Base-by-base conservation (phyloP, 1,140 invertebrate genomes). In the Spodoptera frugiperda region DNA sequence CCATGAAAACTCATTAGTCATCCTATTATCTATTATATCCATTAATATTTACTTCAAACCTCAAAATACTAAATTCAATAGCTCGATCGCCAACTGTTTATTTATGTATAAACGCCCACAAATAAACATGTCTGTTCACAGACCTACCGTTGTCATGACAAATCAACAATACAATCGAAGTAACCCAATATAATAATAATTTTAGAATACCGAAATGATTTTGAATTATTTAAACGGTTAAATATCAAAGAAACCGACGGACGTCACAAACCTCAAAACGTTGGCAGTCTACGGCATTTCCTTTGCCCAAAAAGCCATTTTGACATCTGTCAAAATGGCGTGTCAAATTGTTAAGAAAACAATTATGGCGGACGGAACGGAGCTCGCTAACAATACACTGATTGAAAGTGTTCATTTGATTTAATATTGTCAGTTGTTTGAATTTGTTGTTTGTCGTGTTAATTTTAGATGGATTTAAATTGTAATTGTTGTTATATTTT, bases 251-350 rank as follows among this genome's bases (percentile, higher is more conserved):
- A 61, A 39, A 10, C 30, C 51, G 19, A 12, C 21, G 54, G 54
- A 25, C 54, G 54, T 57, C 17, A 65, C 39, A 48, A 48, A 65
- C 61, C 61, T 65, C 61, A 65, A 65, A 48, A 48, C 11, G 61
- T 12, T 21, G 61, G 61, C 61, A 48, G 61, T 48, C 14, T 12
- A 11, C 12, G 44, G 19, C 17, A 21, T 14, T 65, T 65, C 61
- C 61, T 19, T 15, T 65, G 61, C 61, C 61, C 55, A 25, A 30
- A 59, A 39, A 65, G n/a, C 0, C 17, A 46, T 65, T 61, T 48
- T 65, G 61, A 65, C 61, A 65, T 19, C 61, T 65, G 61, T 65
- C 61, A 61, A 65, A 57, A 39, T 39, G 33, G 6, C 33, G 33
- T 39, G 33, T 39, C 33, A 39, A 39, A 48, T 48, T 21, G 17